Evolutionary conservation across 2,113 vertebrate genomes (phyloP).

Genomic region (Thinocorus orbignyianus): DNA sequence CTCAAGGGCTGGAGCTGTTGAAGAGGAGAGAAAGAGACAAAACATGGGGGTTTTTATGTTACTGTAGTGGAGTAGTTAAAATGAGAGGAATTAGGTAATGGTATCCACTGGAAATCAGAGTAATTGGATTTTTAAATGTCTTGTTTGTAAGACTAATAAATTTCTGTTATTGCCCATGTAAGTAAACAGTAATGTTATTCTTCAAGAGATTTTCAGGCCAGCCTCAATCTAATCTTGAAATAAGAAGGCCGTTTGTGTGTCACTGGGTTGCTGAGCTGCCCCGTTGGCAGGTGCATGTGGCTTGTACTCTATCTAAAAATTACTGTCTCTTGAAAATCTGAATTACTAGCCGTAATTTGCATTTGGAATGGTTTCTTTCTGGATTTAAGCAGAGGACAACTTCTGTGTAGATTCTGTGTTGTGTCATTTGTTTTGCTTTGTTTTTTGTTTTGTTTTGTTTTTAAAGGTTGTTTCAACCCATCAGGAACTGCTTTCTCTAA

Average conservation of each 20-base stretch:
- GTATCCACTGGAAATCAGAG: background rate
- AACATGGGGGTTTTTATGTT: background rate
- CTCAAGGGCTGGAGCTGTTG: background rate
- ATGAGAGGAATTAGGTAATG: background rate
- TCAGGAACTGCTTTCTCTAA: background rate
- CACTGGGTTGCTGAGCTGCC: background rate
- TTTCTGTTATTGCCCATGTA: background rate
- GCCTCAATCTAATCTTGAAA: background rate
- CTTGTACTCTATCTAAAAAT: background rate
- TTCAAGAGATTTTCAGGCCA: background rate
- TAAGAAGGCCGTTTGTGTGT: no score
- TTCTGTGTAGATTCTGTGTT: background rate
- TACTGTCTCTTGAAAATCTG: background rate
- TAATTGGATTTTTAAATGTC: background rate
- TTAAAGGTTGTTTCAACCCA: background rate
- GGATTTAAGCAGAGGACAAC: background rate
- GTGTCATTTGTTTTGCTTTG: background rate
- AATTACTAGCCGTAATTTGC: background rate
- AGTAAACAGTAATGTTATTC: background rate
- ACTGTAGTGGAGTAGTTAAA: background rate
- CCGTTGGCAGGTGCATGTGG: background rate
- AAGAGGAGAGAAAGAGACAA: background rate
- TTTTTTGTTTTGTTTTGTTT: background rate
- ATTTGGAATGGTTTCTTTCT: background rate
- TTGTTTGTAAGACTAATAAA: background rate